Evolutionary conservation across 1,140 invertebrate genomes (phyloP).

Genomic region (Rhizoglyphus robini): DNA sequence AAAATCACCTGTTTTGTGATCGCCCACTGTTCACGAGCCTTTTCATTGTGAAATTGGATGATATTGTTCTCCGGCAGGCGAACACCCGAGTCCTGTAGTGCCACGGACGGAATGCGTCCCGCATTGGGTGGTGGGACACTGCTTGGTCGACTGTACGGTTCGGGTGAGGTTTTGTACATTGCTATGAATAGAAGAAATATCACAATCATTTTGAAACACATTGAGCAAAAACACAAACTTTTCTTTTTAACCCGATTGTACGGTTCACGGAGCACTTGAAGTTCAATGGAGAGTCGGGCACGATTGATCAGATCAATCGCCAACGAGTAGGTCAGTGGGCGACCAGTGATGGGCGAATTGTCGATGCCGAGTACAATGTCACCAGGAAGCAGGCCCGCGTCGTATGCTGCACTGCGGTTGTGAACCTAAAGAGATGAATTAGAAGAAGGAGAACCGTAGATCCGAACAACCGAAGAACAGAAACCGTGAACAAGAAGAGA

Average conservation of each 20-base stretch:
- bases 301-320: slow-evolving; percentile 67
- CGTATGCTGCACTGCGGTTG: not conserved
- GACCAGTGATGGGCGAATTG: slow-evolving; percentile 34
- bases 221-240: not conserved
- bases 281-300: slow-evolving; percentile 17
- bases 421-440: not conserved
- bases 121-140: not conserved
- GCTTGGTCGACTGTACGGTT: slow-evolving; percentile 1
- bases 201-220: not conserved
- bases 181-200: not conserved
- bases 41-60: slow-evolving; percentile 19
- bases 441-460: not conserved
- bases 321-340: slow-evolving; percentile 71
- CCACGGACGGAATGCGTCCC: slow-evolving; percentile 3
- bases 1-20: slow-evolving; percentile 24
- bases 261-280: slow-evolving; percentile 21
- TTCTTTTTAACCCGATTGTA: not conserved
- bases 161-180: not conserved
- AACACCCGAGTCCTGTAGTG: not conserved
- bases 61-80: slow-evolving; percentile 12
- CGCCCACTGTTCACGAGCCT: slow-evolving; percentile 24
- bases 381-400: slow-evolving; percentile 7
- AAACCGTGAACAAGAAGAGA: not conserved
- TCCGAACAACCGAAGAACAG: not conserved
- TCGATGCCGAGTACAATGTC: slow-evolving; percentile 9